Conservation (phyloP, 2,888 invertebrate genomes). For the Oscheius sp. region DNA sequence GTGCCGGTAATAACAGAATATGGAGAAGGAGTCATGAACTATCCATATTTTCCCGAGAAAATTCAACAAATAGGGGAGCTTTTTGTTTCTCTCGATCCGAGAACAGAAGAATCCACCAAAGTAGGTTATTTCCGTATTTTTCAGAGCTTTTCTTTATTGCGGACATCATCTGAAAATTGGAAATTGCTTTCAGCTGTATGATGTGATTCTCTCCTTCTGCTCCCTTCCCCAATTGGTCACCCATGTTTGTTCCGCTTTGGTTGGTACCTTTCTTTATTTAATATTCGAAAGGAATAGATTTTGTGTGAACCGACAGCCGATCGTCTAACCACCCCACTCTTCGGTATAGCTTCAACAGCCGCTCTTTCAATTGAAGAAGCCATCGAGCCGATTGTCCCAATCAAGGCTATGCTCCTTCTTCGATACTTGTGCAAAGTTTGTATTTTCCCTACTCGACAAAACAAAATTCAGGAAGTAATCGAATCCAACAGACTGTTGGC, state of each 20-base stretch:
- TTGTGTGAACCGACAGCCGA: slow-evolving; percentile 34
- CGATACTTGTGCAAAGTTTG: slow-evolving; percentile 31
- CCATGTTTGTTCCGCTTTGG: slow-evolving; percentile 53
- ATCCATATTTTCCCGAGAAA: slow-evolving; percentile 55
- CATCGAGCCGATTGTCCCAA: slow-evolving; percentile 47
- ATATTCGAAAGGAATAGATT: slow-evolving; percentile 4
- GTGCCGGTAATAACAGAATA: slow-evolving; percentile 54
- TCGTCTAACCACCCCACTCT: slow-evolving; percentile 45
- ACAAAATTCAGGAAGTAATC: slow-evolving; percentile 32
- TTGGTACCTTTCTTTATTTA: too few species aligned
- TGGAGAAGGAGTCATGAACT: slow-evolving; percentile 59
- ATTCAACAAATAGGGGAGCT: slow-evolving; percentile 57
- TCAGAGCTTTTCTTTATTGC: not conserved
- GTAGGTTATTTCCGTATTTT: slow-evolving; percentile 18
- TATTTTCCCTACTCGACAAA: not conserved
- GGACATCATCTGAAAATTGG: not conserved
- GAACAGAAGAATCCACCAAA: slow-evolving; percentile 58
- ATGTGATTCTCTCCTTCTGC: slow-evolving; percentile 71
- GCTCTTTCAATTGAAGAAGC: slow-evolving; percentile 62
- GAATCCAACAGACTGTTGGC: slow-evolving; percentile 36
- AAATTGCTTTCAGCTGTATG: slow-evolving; percentile 71
- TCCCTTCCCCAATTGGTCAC: slow-evolving; percentile 65
- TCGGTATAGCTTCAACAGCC: slow-evolving; percentile 61
- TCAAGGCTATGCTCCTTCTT: slow-evolving; percentile 56
- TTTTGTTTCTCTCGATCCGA: slow-evolving; percentile 54